These are phyloP conservation scores for Hucho hucho DNA, from an alignment of 2,113 vertebrate genomes.

Conservation along the genomic window DNA sequence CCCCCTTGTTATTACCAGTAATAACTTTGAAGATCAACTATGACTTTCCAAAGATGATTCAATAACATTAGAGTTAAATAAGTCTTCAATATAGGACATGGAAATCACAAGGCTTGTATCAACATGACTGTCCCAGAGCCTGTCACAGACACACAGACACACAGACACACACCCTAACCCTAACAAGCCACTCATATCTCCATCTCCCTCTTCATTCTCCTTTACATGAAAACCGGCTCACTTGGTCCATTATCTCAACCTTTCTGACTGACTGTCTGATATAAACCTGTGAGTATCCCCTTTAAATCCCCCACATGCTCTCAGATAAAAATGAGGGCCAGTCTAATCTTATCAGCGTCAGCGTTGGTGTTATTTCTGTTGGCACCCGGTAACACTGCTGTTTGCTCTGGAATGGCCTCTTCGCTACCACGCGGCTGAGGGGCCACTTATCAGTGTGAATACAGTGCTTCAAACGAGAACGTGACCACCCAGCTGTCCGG, in stretches of 20 bases:
- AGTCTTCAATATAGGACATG: neutral
- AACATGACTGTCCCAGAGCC: neutral
- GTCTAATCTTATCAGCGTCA: slow-evolving; percentile 57
- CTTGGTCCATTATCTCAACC: no score
- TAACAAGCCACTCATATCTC: neutral
- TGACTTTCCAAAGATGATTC: neutral
- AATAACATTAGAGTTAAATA: neutral
- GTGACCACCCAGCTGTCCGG: slow-evolving; percentile 8
- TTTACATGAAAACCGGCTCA: neutral
- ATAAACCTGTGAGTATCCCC: neutral
- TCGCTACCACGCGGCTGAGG: neutral
- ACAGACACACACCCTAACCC: no score
- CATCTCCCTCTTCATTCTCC: neutral
- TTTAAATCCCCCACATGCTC: neutral
- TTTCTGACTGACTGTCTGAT: neutral
- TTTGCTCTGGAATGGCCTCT: slow-evolving; percentile 49
- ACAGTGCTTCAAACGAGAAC: slow-evolving; percentile 40
- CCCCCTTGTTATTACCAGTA: neutral
- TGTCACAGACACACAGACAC: no score
- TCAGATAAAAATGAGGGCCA: slow-evolving; percentile 35
- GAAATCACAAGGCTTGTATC: neutral
- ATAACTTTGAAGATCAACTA: neutral
- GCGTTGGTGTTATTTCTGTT: slow-evolving; percentile 63
- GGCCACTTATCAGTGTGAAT: slow-evolving; percentile 46
- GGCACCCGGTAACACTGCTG: slow-evolving; percentile 44